Conservation (phyloP, 2,888 invertebrate genomes). For the Lasioglossum lativentre region DNA sequence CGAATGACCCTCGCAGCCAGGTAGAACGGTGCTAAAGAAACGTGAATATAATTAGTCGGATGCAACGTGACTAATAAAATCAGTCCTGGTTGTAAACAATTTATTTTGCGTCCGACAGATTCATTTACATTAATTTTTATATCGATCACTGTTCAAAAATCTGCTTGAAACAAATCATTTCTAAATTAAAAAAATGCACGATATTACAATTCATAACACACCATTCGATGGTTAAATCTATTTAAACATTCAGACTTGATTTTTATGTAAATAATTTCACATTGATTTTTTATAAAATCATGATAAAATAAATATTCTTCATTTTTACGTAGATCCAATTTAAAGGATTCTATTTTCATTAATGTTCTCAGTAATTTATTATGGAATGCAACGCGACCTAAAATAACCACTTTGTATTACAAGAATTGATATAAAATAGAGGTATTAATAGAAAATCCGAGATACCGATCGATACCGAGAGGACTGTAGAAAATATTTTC, state of each 20-base stretch:
- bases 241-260: not conserved
- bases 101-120: not conserved
- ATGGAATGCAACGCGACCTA: not conserved
- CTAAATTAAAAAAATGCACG: not conserved
- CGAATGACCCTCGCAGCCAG: not conserved
- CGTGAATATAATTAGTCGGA: not conserved
- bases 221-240: not conserved
- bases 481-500: not conserved
- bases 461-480: constrained; percentile 45
- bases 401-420: not conserved
- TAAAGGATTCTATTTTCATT: not conserved
- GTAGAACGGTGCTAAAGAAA: not conserved
- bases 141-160: not conserved
- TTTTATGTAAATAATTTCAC: not conserved
- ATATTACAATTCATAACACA: not conserved
- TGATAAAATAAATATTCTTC: not conserved
- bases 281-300: not conserved
- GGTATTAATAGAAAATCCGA: constrained; percentile 54
- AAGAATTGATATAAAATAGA: constrained; percentile 28
- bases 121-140: not conserved
- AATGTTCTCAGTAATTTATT: too few relatives aligned
- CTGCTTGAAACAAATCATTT: not conserved
- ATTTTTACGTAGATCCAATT: not conserved
- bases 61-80: not conserved
- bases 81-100: not conserved